These are phyloP conservation scores for Illadopsis cleaveri DNA, from an alignment of 2,113 vertebrate genomes.

Conservation along the genomic window DNA sequence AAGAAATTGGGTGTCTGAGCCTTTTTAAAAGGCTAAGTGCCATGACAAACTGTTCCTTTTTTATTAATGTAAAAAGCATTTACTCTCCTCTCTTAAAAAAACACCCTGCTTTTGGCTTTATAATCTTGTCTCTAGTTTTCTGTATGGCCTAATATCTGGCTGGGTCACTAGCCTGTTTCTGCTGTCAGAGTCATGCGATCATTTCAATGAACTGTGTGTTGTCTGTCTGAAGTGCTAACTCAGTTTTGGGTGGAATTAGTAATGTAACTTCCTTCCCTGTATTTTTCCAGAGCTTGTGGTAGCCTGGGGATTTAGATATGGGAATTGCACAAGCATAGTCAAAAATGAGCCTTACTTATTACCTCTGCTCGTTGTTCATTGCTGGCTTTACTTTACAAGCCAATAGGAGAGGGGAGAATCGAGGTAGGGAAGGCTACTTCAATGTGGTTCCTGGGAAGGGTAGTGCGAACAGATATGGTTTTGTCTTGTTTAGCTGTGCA, in stretches of 20 bases:
- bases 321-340: constrained; percentile 1
- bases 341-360: not conserved
- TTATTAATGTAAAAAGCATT: not conserved
- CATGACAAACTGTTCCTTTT: not conserved
- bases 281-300: constrained; percentile 52
- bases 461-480: accelerated
- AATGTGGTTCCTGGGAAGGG: not conserved
- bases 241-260: constrained; percentile 55
- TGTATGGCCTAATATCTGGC: not conserved
- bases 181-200: not conserved
- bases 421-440: not conserved
- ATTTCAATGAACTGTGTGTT: constrained; percentile 29
- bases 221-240: constrained; percentile 50
- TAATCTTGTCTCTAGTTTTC: not conserved
- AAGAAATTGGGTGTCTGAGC: not conserved
- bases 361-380: not conserved
- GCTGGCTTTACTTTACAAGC: not conserved
- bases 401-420: not conserved
- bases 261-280: constrained; percentile 64
- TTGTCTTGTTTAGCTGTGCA: accelerated
- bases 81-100: not conserved
- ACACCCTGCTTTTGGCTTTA: not conserved
- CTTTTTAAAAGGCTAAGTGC: not conserved
- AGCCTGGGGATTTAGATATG: constrained; percentile 57
- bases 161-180: not conserved